Percentiles rank a stretch among this genome's conserved stretches.
phyloP scores from a whole-genome alignment of 2,797 vertebrate species.

The Diplodus sargus region DNA sequence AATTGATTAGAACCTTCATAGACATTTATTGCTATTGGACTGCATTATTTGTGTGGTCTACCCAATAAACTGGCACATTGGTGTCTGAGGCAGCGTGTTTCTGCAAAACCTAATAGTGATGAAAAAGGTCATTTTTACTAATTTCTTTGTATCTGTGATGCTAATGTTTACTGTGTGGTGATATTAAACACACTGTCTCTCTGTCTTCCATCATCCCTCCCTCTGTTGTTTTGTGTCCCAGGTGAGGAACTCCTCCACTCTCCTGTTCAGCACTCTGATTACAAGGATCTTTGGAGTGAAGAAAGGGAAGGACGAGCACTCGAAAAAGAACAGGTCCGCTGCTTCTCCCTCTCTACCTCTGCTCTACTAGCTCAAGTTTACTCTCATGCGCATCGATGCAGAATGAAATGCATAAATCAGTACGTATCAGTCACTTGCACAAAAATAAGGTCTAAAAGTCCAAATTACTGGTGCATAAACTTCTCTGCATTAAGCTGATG shows the following conservation, averaged over 20 bases:
- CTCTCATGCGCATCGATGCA: constrained; percentile 10
- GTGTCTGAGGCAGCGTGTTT: background rate
- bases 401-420: constrained; percentile 21
- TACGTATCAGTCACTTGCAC: constrained; percentile 14
- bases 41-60: background rate
- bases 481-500: background rate
- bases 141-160: background rate
- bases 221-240: constrained; percentile 61
- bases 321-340: constrained; percentile 94
- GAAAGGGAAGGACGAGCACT: constrained; percentile 94
- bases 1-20: background rate
- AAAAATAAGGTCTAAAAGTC: background rate
- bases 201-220: background rate
- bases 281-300: constrained; percentile 98
- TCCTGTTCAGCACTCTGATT: constrained; percentile 96
- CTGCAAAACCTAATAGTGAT: background rate
- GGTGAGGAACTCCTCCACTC: constrained; percentile 98
- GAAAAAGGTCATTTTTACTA: background rate
- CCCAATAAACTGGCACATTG: background rate
- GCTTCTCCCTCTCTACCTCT: constrained; percentile 15
- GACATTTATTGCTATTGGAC: background rate
- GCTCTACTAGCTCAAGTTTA: background rate
- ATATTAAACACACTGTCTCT: constrained; percentile 9
- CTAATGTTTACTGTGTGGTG: background rate
- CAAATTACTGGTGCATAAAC: background rate